Conservation (phyloP, 2,113 vertebrate species). For the Saimiri boliviensis region DNA sequence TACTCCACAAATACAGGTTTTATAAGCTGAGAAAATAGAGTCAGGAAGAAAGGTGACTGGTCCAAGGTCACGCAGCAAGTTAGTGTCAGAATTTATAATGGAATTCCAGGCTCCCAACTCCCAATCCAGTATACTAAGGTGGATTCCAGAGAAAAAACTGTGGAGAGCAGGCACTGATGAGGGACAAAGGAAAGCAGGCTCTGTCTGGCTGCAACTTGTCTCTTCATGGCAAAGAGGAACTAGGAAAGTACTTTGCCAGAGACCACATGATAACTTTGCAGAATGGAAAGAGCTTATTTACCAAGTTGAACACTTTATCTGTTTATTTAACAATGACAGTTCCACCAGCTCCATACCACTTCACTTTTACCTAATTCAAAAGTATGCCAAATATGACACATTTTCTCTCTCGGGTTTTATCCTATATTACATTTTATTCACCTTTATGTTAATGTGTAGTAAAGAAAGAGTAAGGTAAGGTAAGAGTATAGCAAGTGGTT, state of each 20-base stretch:
- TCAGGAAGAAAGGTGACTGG: not conserved
- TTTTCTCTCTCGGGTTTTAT: constrained; percentile 5
- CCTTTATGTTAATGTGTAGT: not conserved
- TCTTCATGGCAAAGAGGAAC: not conserved
- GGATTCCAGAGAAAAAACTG: not conserved
- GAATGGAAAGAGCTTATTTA: constrained; percentile 2
- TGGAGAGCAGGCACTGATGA: not conserved
- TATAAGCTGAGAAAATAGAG: constrained; percentile 17
- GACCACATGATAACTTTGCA: not conserved
- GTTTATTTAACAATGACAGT: constrained; percentile 23
- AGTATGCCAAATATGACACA: not conserved
- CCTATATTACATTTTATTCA: constrained; percentile 13
- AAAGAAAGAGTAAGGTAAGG: not conserved
- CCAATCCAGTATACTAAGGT: not conserved
- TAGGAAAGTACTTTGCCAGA: not conserved
- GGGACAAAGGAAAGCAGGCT: not conserved
- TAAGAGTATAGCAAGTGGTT: not conserved
- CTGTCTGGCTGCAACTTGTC: not conserved
- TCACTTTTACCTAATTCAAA: not conserved
- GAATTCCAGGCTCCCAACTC: not conserved
- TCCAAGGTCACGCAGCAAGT: not conserved
- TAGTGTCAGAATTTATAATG: not conserved
- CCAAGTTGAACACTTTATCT: not conserved
- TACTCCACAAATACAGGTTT: not conserved
- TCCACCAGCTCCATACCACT: not conserved